Conservation (phyloP, 2,113 vertebrate species). For the Ardeotis arabs region DNA sequence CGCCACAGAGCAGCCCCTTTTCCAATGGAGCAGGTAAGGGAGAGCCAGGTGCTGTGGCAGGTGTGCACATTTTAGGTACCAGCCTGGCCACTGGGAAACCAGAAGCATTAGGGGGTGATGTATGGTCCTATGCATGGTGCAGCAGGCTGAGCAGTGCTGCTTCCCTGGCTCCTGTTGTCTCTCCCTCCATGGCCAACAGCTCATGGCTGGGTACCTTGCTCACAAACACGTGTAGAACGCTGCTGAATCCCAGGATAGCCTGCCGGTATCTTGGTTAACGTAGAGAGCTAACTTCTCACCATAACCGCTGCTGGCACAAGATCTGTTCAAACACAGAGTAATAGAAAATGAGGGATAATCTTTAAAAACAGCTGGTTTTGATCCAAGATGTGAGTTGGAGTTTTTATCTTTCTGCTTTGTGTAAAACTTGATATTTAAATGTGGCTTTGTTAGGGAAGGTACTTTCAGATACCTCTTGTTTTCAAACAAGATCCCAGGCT, state of each 20-base stretch:
- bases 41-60: not conserved
- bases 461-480: not conserved
- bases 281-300: not conserved
- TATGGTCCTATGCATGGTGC: fast-evolving
- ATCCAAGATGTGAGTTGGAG: not conserved
- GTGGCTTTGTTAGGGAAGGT: not conserved
- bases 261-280: not conserved
- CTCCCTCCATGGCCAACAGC: not conserved
- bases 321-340: not conserved
- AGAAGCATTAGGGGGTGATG: not conserved
- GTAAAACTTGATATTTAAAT: not conserved
- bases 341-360: not conserved
- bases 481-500: not conserved
- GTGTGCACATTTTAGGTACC: fast-evolving
- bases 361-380: not conserved
- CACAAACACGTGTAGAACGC: not conserved
- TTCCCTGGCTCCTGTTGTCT: not conserved
- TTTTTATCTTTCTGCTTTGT: not conserved
- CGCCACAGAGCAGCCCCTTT: not conserved
- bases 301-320: not conserved
- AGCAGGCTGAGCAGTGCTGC: not conserved
- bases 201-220: not conserved
- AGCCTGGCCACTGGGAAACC: fast-evolving
- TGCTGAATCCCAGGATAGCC: not conserved
- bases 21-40: fast-evolving